Percentiles rank a stretch among this genome's conserved stretches.
These are phyloP conservation scores for Rhaphigaster nebulosa DNA, from an alignment of 2,888 invertebrate genomes.

Conservation along the genomic window DNA sequence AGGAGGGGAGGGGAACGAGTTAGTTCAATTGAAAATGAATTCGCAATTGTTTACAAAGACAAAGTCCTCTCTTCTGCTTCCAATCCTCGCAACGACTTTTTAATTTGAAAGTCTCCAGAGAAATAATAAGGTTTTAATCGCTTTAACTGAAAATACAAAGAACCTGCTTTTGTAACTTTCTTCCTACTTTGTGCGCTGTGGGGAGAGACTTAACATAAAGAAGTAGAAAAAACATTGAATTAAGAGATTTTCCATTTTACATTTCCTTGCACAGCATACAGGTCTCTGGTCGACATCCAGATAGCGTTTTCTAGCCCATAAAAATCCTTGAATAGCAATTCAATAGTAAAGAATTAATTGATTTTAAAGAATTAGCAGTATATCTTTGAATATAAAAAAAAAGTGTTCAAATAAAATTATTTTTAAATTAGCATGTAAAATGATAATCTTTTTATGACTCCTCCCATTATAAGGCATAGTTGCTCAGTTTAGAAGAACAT, in stretches of 20 bases:
- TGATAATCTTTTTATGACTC: too few species aligned
- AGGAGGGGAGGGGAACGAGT: neutral
- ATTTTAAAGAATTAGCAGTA: too few species aligned
- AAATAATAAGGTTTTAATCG: conserved; percentile 45
- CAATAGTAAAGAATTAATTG: too few species aligned
- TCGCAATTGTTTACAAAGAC: conserved; percentile 49
- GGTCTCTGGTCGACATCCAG: neutral
- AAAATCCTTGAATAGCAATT: neutral
- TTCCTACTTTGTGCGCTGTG: neutral
- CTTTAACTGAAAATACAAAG: conserved; percentile 31
- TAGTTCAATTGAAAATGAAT: conserved; percentile 48
- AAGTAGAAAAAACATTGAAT: neutral
- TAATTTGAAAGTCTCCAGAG: conserved; percentile 27
- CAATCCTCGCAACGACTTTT: conserved; percentile 28
- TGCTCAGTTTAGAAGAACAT: too few species aligned
- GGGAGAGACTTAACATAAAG: neutral
- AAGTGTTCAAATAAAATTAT: too few species aligned
- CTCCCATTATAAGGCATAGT: too few species aligned
- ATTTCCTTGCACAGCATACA: neutral
- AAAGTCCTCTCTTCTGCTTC: conserved; percentile 23
- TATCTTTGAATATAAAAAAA: too few species aligned
- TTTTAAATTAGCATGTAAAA: too few species aligned
- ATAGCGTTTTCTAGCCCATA: neutral
- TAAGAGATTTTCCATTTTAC: neutral
- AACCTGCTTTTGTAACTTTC: neutral